A percentile compares a stretch with the other conserved stretches of the same genome.
phyloP scores from a whole-genome alignment of 2,113 vertebrate genomes.

The Patagioenas fasciata region DNA sequence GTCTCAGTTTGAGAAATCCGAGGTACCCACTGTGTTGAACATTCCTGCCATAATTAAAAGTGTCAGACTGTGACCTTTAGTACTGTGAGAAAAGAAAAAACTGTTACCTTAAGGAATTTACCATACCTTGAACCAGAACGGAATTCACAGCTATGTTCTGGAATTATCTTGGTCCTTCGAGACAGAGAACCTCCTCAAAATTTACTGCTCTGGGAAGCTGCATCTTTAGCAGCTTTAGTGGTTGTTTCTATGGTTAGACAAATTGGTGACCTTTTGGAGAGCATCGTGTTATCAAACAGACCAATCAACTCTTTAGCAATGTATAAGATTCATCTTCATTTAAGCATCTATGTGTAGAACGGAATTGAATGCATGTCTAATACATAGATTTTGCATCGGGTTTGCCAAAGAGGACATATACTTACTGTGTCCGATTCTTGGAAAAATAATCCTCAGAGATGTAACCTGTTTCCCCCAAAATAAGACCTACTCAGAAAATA shows the following conservation, averaged over 20 bases:
- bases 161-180: slow-evolving; percentile 48
- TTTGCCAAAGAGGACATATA: slow-evolving; percentile 28
- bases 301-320: slow-evolving; percentile 39
- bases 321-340: slow-evolving; percentile 42
- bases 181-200: slow-evolving; percentile 34
- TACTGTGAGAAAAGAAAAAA: slow-evolving; percentile 43
- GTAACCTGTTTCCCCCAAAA: too few species aligned
- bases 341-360: slow-evolving; percentile 40
- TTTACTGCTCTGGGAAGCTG: slow-evolving; percentile 45
- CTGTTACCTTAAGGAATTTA: slow-evolving; percentile 62
- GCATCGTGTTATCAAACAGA: slow-evolving; percentile 50
- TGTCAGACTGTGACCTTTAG: slow-evolving; percentile 48
- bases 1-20: background rate
- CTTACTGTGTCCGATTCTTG: slow-evolving; percentile 47
- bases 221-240: slow-evolving; percentile 23
- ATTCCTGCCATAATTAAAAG: background rate
- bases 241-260: slow-evolving; percentile 32
- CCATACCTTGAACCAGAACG: slow-evolving; percentile 45
- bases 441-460: slow-evolving; percentile 36
- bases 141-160: slow-evolving; percentile 23
- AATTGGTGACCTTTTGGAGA: slow-evolving; percentile 59
- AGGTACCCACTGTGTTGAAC: background rate
- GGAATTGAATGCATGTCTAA: slow-evolving; percentile 44
- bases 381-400: slow-evolving; percentile 30
- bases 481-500: too few species aligned